Evolutionary conservation across 2,113 vertebrate genomes (phyloP), one percentile per base, ranked within the genome.

Genomic region (Ophthalmolycus amberensis): DNA sequence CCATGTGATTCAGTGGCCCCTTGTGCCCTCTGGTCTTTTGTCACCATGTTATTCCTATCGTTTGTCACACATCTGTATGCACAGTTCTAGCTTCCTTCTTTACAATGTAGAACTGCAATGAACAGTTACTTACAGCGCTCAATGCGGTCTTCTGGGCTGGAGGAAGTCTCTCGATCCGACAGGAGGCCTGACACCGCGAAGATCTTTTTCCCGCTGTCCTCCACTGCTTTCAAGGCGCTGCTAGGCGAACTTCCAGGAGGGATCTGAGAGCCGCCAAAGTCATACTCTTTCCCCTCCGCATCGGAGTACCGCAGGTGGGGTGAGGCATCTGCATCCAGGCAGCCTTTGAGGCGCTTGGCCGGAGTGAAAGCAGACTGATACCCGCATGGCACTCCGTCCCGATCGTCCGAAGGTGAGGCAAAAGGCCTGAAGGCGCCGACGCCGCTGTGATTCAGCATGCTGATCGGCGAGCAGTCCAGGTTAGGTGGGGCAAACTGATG

Each of bases 281-380:
- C 98, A 0, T 99, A 99, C 93, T 99, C 98, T 97, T 99, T 99
- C 80, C 98, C 98, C 91, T 99, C 98, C 16, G 98, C 97, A 22
- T 99, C 98, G 11, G 98, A 99, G 95, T 99, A 99, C 88, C 98
- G 97, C 93, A 99, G 96, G 93, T 99, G 98, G 71, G 98, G 98
- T 0, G 98, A 99, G 66, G 95, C 93, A 9, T 99, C 98, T 2
- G 97, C 96, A 90, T 99, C 98, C 71, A 99, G 96, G 94, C 98
- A 99, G 95, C 98, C 98, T 91, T 99, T 99, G 75, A 99, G 97
- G 91, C 98, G 95, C 88, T 99, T 99, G 94, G 98, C 98, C 0
- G 98, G 98, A 0, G 98, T 99, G 73, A 99, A 99, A 76, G 98
- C 98, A 1, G 98, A 99, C 95, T 99, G 98, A 90, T 99, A 99